These are phyloP conservation scores for Phylloscopus collybita DNA, from an alignment of 2,797 vertebrate genomes.

Conservation along the genomic window DNA sequence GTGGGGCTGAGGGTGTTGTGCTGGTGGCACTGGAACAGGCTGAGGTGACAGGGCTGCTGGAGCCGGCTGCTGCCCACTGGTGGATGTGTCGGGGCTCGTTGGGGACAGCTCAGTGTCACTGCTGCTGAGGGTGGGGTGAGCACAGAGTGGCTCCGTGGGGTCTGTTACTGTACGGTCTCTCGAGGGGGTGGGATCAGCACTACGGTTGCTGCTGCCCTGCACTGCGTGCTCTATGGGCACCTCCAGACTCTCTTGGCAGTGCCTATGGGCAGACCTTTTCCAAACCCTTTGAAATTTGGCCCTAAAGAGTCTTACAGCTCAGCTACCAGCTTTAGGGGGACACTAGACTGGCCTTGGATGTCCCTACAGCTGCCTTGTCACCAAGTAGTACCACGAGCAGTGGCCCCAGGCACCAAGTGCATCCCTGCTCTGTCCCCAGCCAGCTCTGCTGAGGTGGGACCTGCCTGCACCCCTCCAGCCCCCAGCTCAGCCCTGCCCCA, in stretches of 20 bases:
- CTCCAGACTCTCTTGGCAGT: not conserved
- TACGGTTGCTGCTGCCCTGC: not conserved
- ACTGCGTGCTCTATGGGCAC: not conserved
- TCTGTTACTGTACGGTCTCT: not conserved
- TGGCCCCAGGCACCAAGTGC: accelerated
- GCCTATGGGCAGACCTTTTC: not conserved
- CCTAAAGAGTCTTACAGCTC: not conserved
- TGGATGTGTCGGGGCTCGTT: not conserved
- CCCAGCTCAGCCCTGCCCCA: not conserved
- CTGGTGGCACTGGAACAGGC: not conserved
- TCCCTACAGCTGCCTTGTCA: not conserved
- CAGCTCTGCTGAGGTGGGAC: not conserved
- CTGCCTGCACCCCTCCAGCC: not conserved
- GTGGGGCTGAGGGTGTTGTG: not conserved
- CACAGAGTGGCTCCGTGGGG: not conserved
- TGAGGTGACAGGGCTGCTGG: not conserved
- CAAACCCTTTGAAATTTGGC: not conserved
- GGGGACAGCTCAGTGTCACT: not conserved
- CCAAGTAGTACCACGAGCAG: accelerated
- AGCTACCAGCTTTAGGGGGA: not conserved
- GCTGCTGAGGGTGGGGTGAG: not conserved
- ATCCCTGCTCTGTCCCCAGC: not conserved
- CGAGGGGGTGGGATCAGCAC: not conserved
- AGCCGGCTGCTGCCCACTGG: not conserved
- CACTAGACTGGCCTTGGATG: not conserved